phyloP scores from a whole-genome alignment of 2,113 vertebrate genomes.

The Mastomys coucha region DNA sequence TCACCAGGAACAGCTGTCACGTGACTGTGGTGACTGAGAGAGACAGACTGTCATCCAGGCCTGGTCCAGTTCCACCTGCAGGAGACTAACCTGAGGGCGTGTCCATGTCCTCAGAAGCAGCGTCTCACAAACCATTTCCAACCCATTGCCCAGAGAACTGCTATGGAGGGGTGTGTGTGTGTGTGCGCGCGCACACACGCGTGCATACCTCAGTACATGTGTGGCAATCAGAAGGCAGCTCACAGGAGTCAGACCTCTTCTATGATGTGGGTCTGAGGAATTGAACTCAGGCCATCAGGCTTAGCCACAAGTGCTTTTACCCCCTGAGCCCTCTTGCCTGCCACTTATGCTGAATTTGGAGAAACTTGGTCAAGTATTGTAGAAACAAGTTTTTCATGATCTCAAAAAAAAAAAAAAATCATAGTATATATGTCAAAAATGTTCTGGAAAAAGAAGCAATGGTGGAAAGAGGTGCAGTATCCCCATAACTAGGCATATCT shows the following conservation, averaged over 20 bases:
- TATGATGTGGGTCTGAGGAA: neutral
- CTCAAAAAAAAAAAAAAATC: neutral
- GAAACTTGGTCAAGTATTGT: neutral
- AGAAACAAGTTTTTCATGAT: neutral
- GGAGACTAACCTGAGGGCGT: neutral
- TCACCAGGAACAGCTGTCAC: neutral
- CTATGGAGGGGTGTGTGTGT: neutral
- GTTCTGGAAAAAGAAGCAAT: neutral
- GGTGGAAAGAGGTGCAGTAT: neutral
- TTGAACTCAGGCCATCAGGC: neutral
- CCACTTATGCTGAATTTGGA: neutral
- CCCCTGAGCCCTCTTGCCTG: neutral
- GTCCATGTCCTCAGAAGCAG: neutral
- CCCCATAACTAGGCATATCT: constrained; percentile 20
- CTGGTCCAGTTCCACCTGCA: neutral
- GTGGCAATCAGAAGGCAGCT: neutral
- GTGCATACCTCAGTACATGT: neutral
- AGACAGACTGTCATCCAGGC: neutral
- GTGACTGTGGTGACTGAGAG: rapidly evolving
- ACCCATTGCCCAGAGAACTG: rapidly evolving
- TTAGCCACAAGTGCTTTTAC: neutral
- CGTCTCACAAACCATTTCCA: neutral
- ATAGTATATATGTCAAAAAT: neutral
- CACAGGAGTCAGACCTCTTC: neutral
- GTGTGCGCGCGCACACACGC: neutral